These are phyloP conservation scores for Apogon talboti DNA, from an alignment of 2,797 vertebrate genomes.

Conservation along the genomic window DNA sequence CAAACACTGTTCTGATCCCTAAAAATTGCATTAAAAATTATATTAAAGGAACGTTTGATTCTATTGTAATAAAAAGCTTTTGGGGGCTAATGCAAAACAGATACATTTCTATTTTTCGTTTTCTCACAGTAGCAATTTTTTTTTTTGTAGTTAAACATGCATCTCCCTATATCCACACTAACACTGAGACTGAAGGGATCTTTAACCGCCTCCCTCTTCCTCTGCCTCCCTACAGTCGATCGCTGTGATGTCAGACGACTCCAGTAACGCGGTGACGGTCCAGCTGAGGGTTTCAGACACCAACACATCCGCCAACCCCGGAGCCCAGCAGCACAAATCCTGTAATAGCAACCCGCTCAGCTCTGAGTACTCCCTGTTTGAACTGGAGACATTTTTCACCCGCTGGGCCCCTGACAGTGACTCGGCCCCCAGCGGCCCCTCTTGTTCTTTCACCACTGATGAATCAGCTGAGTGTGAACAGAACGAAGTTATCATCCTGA, in stretches of 20 bases:
- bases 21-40: no score
- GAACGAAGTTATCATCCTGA: slow-evolving; percentile 65
- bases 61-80: no score
- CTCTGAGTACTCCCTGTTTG: slow-evolving; percentile 72
- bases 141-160: no score
- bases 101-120: no score
- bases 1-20: no score
- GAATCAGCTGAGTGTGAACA: slow-evolving; percentile 50
- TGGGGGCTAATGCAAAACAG: no score
- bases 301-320: slow-evolving; percentile 40
- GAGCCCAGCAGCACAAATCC: slow-evolving; percentile 32
- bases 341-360: slow-evolving; percentile 4
- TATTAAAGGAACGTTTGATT: no score
- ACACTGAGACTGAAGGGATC: no score
- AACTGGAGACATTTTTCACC: slow-evolving; percentile 75
- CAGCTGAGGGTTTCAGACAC: slow-evolving; percentile 51
- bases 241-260: slow-evolving; percentile 22
- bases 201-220: neutral
- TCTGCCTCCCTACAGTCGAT: slow-evolving; percentile 9
- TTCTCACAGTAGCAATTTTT: no score
- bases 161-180: no score
- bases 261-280: slow-evolving; percentile 9
- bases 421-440: slow-evolving; percentile 44
- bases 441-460: slow-evolving; percentile 55
- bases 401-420: slow-evolving; percentile 71